These are phyloP conservation scores for Leiothrix lutea DNA, from an alignment of 2,113 vertebrate species.

Conservation along the genomic window DNA sequence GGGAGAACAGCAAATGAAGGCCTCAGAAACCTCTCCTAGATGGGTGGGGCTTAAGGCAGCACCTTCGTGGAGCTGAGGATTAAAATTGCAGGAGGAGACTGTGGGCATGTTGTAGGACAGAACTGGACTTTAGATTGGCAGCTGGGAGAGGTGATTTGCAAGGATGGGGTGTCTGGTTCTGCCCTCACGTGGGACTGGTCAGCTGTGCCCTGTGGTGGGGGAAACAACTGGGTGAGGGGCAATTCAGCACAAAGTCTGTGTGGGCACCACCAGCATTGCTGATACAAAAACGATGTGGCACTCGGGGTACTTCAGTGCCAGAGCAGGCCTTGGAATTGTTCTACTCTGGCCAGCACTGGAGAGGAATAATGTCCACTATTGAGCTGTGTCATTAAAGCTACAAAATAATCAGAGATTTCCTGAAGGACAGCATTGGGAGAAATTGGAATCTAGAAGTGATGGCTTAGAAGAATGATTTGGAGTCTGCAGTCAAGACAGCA, in stretches of 20 bases:
- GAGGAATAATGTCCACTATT: background rate
- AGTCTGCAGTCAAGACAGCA: background rate
- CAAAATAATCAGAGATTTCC: background rate
- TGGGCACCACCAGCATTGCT: background rate
- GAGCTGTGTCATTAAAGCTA: background rate
- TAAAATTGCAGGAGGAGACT: background rate
- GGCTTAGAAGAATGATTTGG: background rate
- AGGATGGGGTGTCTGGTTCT: background rate
- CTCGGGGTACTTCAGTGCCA: background rate
- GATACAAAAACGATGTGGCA: background rate
- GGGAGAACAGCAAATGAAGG: background rate
- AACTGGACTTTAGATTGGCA: background rate
- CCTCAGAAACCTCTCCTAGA: background rate
- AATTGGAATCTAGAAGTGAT: background rate
- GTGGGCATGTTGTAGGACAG: background rate
- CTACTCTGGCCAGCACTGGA: background rate
- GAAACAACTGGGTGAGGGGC: background rate
- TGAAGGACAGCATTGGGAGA: background rate
- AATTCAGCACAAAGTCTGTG: background rate
- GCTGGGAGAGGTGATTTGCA: background rate
- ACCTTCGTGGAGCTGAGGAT: background rate
- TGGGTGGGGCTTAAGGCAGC: background rate
- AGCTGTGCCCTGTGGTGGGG: background rate
- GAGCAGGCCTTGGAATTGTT: background rate
- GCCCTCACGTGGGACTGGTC: accelerated